phyloP scores from a whole-genome alignment of 2,113 vertebrate species.

The Etheostoma cragini region DNA sequence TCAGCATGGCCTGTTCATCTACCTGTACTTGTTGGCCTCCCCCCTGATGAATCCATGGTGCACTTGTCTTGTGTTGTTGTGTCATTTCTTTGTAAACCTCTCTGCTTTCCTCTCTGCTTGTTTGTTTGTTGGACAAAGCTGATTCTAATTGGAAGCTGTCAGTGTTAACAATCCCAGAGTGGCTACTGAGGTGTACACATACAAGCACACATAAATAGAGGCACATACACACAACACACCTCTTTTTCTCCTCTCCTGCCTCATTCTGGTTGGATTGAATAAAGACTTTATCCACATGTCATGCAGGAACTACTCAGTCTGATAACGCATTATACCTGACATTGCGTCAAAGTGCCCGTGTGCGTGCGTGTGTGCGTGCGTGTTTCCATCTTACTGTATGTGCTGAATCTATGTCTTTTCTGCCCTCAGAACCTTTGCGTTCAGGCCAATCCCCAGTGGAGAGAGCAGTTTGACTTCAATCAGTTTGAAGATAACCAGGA shows the following conservation, averaged over 20 bases:
- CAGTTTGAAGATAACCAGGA: constrained; percentile 95
- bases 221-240: constrained; percentile 55
- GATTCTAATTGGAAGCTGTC: constrained; percentile 87
- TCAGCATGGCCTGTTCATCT: constrained; percentile 83
- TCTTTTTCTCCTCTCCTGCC: constrained; percentile 64
- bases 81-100: constrained; percentile 83
- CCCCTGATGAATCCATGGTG: constrained; percentile 75
- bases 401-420: constrained; percentile 58
- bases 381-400: constrained; percentile 39
- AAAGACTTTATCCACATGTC: constrained; percentile 80
- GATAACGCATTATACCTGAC: constrained; percentile 73
- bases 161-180: constrained; percentile 84
- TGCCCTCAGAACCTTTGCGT: constrained; percentile 93
- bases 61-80: constrained; percentile 78
- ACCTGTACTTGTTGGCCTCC: constrained; percentile 78
- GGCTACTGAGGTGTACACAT: constrained; percentile 75
- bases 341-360: constrained; percentile 45
- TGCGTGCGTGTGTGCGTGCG: not conserved
- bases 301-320: constrained; percentile 67
- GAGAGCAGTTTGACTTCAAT: constrained; percentile 98
- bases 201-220: constrained; percentile 70
- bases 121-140: constrained; percentile 88
- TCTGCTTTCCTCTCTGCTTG: constrained; percentile 81
- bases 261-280: constrained; percentile 63
- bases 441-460: constrained; percentile 97